Evolutionary conservation across 2,797 vertebrate genomes (phyloP).

Genomic region (Catamblyrhynchus diadema): DNA sequence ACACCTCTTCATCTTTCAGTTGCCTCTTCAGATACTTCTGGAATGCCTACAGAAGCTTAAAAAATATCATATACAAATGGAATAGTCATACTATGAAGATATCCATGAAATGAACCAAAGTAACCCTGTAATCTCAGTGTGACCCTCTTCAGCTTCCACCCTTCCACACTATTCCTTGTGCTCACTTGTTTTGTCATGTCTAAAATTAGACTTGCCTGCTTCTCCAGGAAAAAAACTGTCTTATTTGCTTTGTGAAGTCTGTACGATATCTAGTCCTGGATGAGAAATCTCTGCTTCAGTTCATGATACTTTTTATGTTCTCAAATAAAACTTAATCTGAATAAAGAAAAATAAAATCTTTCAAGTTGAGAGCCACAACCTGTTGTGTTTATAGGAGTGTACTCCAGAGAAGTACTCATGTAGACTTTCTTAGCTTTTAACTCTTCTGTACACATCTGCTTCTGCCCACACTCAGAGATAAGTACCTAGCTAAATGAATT

Average conservation of each 20-base stretch:
- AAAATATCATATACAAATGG: not conserved
- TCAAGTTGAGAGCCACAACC: not conserved
- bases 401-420: not conserved
- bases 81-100: not conserved
- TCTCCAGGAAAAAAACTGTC: not conserved
- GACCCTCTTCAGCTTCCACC: not conserved
- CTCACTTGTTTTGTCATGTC: not conserved
- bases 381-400: not conserved
- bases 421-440: not conserved
- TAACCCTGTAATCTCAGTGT: not conserved
- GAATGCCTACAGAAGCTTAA: not conserved
- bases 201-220: slow-evolving; percentile 1
- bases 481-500: not conserved
- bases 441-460: not conserved
- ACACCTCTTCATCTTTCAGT: not conserved
- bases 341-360: not conserved
- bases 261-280: not conserved
- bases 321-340: not conserved
- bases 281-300: not conserved
- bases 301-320: not conserved
- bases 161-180: not conserved
- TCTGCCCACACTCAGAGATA: not conserved
- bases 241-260: not conserved
- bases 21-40: not conserved
- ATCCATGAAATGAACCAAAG: not conserved